Evolutionary conservation across 2,888 invertebrate species (phyloP).

Genomic region (Hirtodrosophila histrioides): DNA sequence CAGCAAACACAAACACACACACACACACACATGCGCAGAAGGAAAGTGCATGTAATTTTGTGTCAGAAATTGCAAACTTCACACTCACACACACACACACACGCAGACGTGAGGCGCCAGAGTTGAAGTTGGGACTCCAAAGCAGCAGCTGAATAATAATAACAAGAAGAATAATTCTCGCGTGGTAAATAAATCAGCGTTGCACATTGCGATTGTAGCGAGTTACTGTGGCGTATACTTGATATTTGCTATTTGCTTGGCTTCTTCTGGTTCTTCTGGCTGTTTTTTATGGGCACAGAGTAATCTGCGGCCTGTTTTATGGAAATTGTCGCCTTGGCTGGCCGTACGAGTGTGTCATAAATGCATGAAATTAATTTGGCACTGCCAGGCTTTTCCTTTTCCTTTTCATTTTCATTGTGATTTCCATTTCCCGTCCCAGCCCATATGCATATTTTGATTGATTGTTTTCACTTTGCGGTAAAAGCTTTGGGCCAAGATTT

Average conservation of each 20-base stretch:
- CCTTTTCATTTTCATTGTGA: constrained; percentile 30
- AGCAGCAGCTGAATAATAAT: constrained; percentile 34
- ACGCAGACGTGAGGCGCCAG: constrained; percentile 11
- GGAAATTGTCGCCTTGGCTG: constrained; percentile 62
- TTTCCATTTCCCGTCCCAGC: constrained; percentile 25
- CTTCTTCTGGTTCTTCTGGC: constrained; percentile 13
- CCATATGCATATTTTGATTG: constrained; percentile 65
- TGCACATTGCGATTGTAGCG: constrained; percentile 37
- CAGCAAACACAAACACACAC: not conserved
- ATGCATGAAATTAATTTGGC: constrained; percentile 75
- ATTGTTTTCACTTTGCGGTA: constrained; percentile 76
- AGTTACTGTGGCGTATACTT: constrained; percentile 50
- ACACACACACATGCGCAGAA: constrained; percentile 20
- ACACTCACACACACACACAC: constrained; percentile 18
- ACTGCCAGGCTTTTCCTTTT: constrained; percentile 14
- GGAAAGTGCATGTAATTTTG: constrained; percentile 71
- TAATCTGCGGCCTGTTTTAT: constrained; percentile 54
- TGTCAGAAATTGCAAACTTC: constrained; percentile 70
- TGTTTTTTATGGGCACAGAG: constrained; percentile 18
- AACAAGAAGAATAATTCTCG: constrained; percentile 36
- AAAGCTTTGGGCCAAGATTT: constrained; percentile 56
- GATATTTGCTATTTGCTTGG: constrained; percentile 32
- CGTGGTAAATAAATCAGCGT: constrained; percentile 65
- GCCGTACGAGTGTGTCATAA: constrained; percentile 45
- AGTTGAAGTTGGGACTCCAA: constrained; percentile 22